Base-by-base conservation (phyloP, 2,888 invertebrate species). In the Argyra leucocephala region DNA sequence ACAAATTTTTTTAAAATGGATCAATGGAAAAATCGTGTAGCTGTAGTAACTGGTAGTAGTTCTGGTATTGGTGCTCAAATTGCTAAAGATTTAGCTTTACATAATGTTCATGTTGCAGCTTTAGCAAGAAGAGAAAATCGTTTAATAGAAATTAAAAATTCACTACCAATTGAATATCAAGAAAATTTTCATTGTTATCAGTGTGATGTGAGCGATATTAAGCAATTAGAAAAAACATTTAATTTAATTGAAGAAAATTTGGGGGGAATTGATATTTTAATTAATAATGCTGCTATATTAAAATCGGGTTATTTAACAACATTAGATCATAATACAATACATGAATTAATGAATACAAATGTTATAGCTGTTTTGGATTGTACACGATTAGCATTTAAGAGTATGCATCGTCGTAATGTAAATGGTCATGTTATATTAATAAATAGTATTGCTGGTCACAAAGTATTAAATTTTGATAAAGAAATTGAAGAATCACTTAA, bases 41-140 rank as follows among this genome's bases (percentile, higher is more conserved):
- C 86, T 1, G 79, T 87, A 61, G 85, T 87, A 62, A 87, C 85
- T 4, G 87, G 87, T 59, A 86, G 85, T 22, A 86, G 86, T 74
- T 78, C 82, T 0, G 87, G 86, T 6, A 86, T 87, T 64, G 87
- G 84, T 15, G 82, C 82, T 2, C 82, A 81, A 12, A 80, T 82
- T 66, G 77, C 78, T 1, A 74, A 75, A 48, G 76, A 79, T 12
- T 72, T 85, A 48, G 80, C 81, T 4, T 72, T 76, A 64, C 77
- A 80, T 36, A 86, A 85, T 3, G 72, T 86, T 71, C 77, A 80
- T 63, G 86, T 86, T 1, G 79, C 85, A 1, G 85, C 83, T 0
- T 75, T 85, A 69, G 83, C 84, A 0, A 76, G 85, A 63, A 79
- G 83, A 63, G 74, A 81, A 22, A 81, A 83, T 24, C 74, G 75